A percentile compares a stretch with the other conserved stretches of the same genome.
Conservation (phyloP, 2,797 vertebrate species). For the Alcedo quadribrachys region DNA sequence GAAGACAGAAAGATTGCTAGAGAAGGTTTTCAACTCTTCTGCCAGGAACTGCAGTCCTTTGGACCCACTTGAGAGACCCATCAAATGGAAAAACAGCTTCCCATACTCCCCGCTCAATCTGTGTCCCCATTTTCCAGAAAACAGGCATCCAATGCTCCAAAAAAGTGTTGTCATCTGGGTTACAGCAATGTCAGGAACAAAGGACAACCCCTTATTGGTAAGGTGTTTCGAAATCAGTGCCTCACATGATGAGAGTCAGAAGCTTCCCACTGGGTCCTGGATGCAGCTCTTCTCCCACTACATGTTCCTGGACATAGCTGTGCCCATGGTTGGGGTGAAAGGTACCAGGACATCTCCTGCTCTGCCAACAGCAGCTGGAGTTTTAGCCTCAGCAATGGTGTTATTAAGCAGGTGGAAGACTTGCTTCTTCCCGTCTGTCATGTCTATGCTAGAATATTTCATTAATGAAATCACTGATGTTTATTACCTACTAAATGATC, state of each 20-base stretch:
- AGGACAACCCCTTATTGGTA: conserved; percentile 1
- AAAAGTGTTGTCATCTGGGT: conserved; percentile 35
- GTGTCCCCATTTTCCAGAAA: background rate
- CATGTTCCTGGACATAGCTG: fast-evolving
- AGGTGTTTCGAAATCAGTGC: conserved; percentile 38
- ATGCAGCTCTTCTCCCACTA: background rate
- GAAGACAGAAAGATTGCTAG: background rate
- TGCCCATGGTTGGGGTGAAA: background rate
- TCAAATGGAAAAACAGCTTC: background rate
- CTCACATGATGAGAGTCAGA: background rate
- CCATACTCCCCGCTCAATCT: background rate
- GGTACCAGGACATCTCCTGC: background rate
- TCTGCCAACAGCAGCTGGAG: background rate
- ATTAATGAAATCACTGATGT: conserved; percentile 66
- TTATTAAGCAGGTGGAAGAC: conserved; percentile 41
- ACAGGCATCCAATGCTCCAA: background rate
- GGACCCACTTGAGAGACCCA: background rate
- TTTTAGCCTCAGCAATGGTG: background rate
- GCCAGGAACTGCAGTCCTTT: background rate
- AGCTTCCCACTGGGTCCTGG: background rate
- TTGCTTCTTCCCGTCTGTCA: background rate
- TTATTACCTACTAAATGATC: conserved; percentile 67
- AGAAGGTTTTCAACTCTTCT: background rate
- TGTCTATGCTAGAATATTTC: conserved; percentile 50
- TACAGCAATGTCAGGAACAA: conserved; percentile 30